These are phyloP conservation scores for Meleagris gallopavo DNA, from an alignment of 2,113 vertebrate genomes.

Conservation along the genomic window DNA sequence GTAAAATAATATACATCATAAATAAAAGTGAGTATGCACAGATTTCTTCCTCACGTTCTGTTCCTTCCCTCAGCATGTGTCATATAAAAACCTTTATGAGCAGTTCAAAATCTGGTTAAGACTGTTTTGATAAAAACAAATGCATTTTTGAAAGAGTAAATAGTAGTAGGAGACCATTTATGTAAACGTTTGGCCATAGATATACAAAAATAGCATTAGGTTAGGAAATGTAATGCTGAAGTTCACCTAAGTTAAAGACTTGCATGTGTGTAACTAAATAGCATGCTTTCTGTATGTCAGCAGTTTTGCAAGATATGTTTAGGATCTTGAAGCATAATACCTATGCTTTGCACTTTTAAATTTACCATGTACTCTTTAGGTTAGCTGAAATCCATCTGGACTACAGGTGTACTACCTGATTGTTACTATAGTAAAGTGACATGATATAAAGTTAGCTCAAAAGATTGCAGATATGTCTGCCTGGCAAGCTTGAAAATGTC, in stretches of 20 bases:
- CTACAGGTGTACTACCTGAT: neutral
- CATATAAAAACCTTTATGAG: neutral
- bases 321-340: neutral
- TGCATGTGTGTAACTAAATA: neutral
- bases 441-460: neutral
- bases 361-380: neutral
- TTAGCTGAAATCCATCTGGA: neutral
- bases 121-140: neutral
- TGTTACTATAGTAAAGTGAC: neutral
- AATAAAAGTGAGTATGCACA: neutral
- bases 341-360: neutral
- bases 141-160: neutral
- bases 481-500: neutral
- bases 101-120: neutral
- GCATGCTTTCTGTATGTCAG: neutral
- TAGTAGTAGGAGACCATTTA: neutral
- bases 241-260: neutral
- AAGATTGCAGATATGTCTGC: neutral
- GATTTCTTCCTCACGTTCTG: neutral
- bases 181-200: neutral
- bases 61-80: neutral
- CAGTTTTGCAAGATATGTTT: neutral
- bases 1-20: neutral
- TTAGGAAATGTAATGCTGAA: neutral
- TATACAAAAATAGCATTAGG: neutral